Evolutionary conservation across 37 sponge, comb jelly and placozoan species (phyloP).

Genomic region (Bolinopsis microptera): DNA sequence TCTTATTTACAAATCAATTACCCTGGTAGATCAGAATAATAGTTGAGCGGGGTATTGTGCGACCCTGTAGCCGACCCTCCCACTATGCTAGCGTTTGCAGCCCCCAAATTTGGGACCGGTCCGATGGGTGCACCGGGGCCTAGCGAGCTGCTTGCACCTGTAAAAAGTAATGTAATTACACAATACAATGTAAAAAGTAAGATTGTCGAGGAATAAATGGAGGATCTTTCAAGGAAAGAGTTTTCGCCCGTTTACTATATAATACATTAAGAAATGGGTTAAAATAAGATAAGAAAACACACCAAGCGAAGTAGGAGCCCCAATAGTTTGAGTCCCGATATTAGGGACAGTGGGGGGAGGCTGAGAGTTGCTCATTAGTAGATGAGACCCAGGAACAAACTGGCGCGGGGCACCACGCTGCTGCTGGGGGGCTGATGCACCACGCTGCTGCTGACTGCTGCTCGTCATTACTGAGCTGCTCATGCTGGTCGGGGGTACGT

Average conservation of each 20-base stretch:
- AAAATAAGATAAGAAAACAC: too few relatives aligned
- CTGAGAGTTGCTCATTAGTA: not conserved
- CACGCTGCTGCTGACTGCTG: not conserved
- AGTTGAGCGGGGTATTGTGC: not conserved
- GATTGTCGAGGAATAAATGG: too few relatives aligned
- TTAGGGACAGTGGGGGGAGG: not conserved
- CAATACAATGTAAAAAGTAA: too few relatives aligned
- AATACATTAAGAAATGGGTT: too few relatives aligned
- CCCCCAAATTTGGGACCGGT: not conserved
- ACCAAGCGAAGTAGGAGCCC: not conserved
- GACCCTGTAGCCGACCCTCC: not conserved
- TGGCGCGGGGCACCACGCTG: not conserved
- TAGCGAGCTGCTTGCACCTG: not conserved
- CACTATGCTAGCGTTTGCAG: not conserved
- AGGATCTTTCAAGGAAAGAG: too few relatives aligned
- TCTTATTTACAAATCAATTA: too few relatives aligned
- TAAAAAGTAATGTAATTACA: too few relatives aligned
- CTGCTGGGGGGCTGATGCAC: not conserved
- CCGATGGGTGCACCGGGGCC: conserved; percentile 11
- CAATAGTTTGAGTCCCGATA: conserved; percentile 5
- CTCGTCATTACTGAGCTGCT: not conserved
- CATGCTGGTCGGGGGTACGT: not conserved
- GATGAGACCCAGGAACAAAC: not conserved
- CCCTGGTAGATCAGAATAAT: not conserved
- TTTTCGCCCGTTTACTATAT: too few relatives aligned